Base-by-base conservation (phyloP, 2,797 vertebrate species). In the Danio tinwini region DNA sequence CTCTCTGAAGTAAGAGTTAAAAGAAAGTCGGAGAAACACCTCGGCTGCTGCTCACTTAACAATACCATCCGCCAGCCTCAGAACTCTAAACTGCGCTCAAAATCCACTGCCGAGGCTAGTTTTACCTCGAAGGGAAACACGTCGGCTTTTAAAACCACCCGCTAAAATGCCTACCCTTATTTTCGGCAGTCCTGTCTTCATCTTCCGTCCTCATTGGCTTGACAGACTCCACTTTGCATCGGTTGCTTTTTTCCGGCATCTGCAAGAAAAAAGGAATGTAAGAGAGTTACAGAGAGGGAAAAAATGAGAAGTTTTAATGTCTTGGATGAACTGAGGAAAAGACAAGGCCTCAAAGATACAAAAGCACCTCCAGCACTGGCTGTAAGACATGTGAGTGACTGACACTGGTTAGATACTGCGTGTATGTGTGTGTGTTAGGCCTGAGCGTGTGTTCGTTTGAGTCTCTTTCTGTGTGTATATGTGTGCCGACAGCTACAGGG, bases 201-300 rank as follows among this genome's bases (percentile, higher is more conserved):
- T 82, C 69, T 70, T 75, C 19, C 56, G 17, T 67, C 81, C 82
- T 74, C 42, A 62, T 84, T 81, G 42, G 70, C 50, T 77, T 80
- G 81, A 84, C 84, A 84, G 85, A 58, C 79, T 80, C 10, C 40
- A 62, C 85, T 86, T 86, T 84, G 75, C 76, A 83, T 86, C 81
- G 82, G 78, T 63, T 56, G 0, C 77, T 83, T 78, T 70, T 67
- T 80, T 40, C 62, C 64, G 45, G 72, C 64, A 72, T 79, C 67
- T 80, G 63, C 63, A 84, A 84, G 81, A 52, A 63, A 63, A 63
- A 74, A 70, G 37, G 19, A 64, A 74, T 61, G 49, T 7, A n/a
- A 56, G 56, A 50, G 52, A 29, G 29, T 29, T 29, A 21, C 19
- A 45, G 29, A 56, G 52, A 68, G 37, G 53, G 47, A 67, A 29